These are phyloP conservation scores for Labroides dimidiatus DNA, from an alignment of 2,797 vertebrate species.

Conservation along the genomic window DNA sequence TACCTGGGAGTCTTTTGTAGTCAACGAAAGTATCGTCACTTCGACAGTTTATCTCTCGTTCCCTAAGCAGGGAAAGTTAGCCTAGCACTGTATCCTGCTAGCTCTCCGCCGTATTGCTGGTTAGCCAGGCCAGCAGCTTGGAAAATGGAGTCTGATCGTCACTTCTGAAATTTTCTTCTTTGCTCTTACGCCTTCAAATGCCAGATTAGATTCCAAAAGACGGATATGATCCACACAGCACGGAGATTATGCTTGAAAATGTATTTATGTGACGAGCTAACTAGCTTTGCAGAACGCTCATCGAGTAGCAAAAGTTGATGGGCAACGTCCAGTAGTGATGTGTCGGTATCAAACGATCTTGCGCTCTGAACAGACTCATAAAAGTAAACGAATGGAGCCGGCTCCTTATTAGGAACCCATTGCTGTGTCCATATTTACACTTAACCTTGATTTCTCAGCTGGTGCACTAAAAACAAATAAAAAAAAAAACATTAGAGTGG, in stretches of 20 bases:
- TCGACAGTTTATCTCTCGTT: conserved; percentile 21
- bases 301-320: conserved; percentile 78
- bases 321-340: conserved; percentile 46
- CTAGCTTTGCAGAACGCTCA: conserved; percentile 58
- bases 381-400: no score
- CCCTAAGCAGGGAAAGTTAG: conserved; percentile 59
- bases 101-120: conserved; percentile 63
- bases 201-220: neutral
- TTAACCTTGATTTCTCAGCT: no score
- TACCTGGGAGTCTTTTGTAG: conserved; percentile 80
- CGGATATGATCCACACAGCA: neutral
- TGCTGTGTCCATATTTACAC: no score
- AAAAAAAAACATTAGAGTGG: no score
- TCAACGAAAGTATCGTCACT: conserved; percentile 64
- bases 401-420: no score
- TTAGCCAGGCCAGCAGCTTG: conserved; percentile 42
- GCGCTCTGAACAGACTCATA: no score
- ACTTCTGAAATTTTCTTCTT: conserved; percentile 44
- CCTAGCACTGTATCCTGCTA: conserved; percentile 67
- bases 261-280: conserved; percentile 27
- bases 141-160: conserved; percentile 70
- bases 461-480: no score
- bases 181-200: neutral
- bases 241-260: neutral
- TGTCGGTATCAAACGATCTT: no score